Evolutionary conservation across 1,140 invertebrate genomes (phyloP).

Genomic region (Drosophila lowei): DNA sequence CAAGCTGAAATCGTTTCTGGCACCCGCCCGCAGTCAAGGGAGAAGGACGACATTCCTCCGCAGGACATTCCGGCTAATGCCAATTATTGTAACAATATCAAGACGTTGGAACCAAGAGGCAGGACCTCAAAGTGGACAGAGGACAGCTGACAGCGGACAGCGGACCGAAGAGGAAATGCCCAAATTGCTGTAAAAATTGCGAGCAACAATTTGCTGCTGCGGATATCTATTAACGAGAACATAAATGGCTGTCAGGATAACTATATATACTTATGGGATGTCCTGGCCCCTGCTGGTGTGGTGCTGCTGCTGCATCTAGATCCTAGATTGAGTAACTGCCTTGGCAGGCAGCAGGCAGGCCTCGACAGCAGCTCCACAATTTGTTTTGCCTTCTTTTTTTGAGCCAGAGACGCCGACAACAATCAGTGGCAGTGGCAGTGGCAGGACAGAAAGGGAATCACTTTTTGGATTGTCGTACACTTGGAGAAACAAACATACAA

Average conservation of each 20-base stretch:
- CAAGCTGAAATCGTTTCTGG: conserved; percentile 54
- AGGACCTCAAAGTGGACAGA: conserved; percentile 23
- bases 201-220: conserved; percentile 14
- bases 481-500: too few relatives aligned
- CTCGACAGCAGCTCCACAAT: conserved; percentile 33
- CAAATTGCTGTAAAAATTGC: conserved; percentile 52
- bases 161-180: conserved; percentile 8
- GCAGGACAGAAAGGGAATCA: conserved; percentile 50
- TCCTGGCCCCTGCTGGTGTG: too few relatives aligned
- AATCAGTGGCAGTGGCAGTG: conserved; percentile 5
- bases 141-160: background rate
- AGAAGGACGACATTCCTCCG: background rate
- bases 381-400: conserved; percentile 43
- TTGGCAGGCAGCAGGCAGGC: conserved; percentile 5
- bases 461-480: conserved; percentile 56
- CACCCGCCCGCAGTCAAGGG: background rate
- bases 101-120: background rate
- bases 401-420: conserved; percentile 3
- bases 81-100: conserved; percentile 61
- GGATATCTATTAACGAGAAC: conserved; percentile 38
- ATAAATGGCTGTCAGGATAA: conserved; percentile 9
- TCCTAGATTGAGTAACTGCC: conserved; percentile 51
- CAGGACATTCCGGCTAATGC: conserved; percentile 52
- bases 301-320: background rate
- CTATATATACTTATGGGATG: conserved; percentile 3